Conservation (phyloP, 1,140 invertebrate species). For the Sycobia sp. region DNA sequence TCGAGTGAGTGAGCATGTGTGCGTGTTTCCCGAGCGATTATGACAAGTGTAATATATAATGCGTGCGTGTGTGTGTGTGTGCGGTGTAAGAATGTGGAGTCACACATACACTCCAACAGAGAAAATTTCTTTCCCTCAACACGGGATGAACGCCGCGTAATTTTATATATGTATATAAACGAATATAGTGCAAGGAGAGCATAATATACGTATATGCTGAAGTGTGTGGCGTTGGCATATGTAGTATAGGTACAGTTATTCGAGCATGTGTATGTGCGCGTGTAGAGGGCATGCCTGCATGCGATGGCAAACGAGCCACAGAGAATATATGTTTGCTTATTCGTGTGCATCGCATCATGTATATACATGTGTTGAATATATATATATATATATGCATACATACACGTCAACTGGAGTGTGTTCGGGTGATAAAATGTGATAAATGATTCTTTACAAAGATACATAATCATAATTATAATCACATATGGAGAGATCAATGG, state of each 20-base stretch:
- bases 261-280: neutral
- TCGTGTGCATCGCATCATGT: neutral
- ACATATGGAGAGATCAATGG: neutral
- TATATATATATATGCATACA: neutral
- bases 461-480: neutral
- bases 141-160: no score
- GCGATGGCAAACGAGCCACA: neutral
- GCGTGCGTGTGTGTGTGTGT: no score
- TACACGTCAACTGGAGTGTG: neutral
- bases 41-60: no score
- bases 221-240: neutral
- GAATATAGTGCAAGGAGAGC: no score
- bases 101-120: neutral
- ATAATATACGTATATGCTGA: neutral
- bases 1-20: no score
- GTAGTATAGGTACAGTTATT: neutral
- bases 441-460: neutral
- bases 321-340: no score
- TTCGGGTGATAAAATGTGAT: neutral
- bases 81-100: neutral
- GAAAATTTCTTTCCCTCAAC: no score
- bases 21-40: no score
- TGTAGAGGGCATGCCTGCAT: slow-evolving; percentile 4
- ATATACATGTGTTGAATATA: no score
- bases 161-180: no score